Conservation (phyloP, 2,888 invertebrate species). For the Eupithecia insigniata region DNA sequence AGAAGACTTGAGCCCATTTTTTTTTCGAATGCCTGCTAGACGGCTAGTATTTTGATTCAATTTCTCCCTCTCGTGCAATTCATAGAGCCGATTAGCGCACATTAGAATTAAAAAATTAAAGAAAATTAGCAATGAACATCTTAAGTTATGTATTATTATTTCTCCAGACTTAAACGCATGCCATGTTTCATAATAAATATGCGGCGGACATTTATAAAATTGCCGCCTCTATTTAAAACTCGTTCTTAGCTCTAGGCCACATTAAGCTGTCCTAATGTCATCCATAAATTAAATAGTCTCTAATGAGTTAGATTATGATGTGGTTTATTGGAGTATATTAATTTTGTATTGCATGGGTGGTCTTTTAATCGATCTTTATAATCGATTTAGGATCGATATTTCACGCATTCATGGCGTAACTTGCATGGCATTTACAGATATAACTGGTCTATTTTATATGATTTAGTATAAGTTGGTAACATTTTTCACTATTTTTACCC, state of each 20-base stretch:
- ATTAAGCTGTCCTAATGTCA: conserved; percentile 60
- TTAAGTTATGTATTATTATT: background rate
- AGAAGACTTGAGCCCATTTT: too few relatives aligned
- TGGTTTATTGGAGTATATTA: conserved; percentile 64
- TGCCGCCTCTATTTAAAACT: conserved; percentile 42
- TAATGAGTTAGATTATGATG: conserved; percentile 78
- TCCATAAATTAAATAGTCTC: conserved; percentile 70
- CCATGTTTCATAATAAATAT: background rate
- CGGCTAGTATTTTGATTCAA: too few relatives aligned
- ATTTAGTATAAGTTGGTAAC: background rate
- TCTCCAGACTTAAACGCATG: background rate
- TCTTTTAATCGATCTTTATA: conserved; percentile 48
- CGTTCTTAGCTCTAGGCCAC: conserved; percentile 35
- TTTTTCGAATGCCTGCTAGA: too few relatives aligned
- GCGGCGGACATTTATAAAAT: conserved; percentile 8
- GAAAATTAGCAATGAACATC: background rate
- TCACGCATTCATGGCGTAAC: conserved; percentile 16
- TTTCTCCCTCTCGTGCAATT: too few relatives aligned
- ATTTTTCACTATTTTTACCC: background rate
- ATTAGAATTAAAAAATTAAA: too few relatives aligned
- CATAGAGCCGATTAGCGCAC: too few relatives aligned
- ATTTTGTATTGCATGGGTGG: conserved; percentile 63
- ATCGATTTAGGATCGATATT: conserved; percentile 40
- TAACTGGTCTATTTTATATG: background rate
- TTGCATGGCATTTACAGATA: conserved; percentile 6